Evolutionary conservation across 1,140 invertebrate species (phyloP).

Genomic region (Dinothrombium tinctorium): DNA sequence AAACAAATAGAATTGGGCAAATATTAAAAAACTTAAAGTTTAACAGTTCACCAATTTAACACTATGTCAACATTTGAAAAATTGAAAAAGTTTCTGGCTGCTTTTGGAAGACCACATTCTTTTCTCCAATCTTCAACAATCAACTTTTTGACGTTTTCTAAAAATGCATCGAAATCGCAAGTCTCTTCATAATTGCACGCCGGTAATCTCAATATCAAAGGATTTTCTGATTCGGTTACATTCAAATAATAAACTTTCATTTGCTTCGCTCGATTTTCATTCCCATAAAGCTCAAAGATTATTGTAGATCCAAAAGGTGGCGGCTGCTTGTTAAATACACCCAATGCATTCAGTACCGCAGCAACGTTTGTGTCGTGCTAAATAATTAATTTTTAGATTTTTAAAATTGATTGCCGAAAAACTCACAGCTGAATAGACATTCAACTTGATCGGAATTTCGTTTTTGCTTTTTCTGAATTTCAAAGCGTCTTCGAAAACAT

Average conservation of each 20-base stretch:
- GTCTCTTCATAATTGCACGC: not conserved
- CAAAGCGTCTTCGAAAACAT: too few species aligned
- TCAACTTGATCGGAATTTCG: too few species aligned
- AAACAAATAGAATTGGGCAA: too few species aligned
- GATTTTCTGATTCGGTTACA: constrained; percentile 2
- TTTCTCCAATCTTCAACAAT: constrained; percentile 4
- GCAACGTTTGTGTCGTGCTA: constrained; percentile 11
- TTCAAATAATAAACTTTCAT: constrained; percentile 10
- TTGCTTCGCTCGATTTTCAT: not conserved
- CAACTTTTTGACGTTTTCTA: not conserved
- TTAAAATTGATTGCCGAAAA: too few species aligned
- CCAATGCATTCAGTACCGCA: constrained; percentile 9
- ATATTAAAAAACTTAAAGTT: too few species aligned
- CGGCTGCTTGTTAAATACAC: not conserved
- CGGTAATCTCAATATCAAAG: not conserved
- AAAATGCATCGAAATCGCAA: constrained; percentile 2
- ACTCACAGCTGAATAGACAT: too few species aligned
- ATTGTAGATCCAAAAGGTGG: constrained; percentile 10
- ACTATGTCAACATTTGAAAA: too few species aligned
- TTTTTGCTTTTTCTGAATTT: too few species aligned
- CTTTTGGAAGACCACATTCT: constrained; percentile 3
- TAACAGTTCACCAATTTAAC: too few species aligned
- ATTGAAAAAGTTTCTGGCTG: too few species aligned
- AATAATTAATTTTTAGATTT: too few species aligned
- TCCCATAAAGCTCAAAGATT: constrained; percentile 6